phyloP scores from a whole-genome alignment of 2,113 vertebrate genomes.

The Vidua chalybeata region DNA sequence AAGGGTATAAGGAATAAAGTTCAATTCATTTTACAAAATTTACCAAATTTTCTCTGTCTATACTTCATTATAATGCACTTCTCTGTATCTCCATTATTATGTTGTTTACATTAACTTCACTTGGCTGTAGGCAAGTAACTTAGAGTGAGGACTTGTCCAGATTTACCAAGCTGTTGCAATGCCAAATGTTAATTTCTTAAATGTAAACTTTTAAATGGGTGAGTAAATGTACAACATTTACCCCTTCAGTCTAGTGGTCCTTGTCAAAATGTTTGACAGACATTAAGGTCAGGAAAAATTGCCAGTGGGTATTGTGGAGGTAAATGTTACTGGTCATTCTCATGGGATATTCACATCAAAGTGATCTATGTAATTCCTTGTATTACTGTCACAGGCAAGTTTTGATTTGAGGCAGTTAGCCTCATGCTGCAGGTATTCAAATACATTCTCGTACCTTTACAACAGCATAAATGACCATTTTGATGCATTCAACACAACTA shows the following conservation, averaged over 20 bases:
- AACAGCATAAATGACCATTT: neutral
- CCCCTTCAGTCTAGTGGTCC: neutral
- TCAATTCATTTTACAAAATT: neutral
- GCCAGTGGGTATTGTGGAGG: neutral
- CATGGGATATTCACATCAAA: neutral
- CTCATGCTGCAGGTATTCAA: neutral
- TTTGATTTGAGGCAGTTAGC: neutral
- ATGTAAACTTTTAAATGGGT: neutral
- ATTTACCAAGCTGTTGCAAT: neutral
- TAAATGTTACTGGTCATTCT: neutral
- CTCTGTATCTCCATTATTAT: neutral
- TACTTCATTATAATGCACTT: neutral
- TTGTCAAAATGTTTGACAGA: neutral
- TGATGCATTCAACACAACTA: neutral
- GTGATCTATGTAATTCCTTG: neutral
- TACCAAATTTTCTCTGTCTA: neutral
- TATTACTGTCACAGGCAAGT: neutral
- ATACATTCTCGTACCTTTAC: neutral
- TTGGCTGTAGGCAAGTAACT: neutral
- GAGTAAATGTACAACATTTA: neutral
- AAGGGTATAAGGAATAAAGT: neutral
- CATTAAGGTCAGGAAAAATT: neutral
- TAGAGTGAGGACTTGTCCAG: neutral
- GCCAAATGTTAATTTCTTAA: neutral
- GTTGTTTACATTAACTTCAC: neutral